Conservation (phyloP, 2,113 vertebrate genomes). For the Chiloscyllium plagiosum region DNA sequence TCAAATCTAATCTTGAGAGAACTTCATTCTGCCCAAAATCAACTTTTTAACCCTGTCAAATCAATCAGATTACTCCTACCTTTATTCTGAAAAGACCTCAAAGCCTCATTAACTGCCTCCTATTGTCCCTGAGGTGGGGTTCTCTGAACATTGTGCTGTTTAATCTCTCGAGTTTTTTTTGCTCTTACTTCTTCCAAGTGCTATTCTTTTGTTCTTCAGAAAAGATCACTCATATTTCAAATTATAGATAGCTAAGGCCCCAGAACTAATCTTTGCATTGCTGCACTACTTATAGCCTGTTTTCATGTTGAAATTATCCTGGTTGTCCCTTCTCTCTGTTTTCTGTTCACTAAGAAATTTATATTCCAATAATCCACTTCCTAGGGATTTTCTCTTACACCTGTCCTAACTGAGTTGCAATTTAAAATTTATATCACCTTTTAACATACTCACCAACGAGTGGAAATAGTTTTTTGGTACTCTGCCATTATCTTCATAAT, state of each 20-base stretch:
- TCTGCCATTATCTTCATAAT: not conserved
- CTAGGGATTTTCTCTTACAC: not conserved
- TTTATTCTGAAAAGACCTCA: not conserved
- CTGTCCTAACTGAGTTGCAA: not conserved
- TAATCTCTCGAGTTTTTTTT: not conserved
- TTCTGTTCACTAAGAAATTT: not conserved
- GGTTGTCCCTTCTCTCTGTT: not conserved
- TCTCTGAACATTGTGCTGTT: not conserved
- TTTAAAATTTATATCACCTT: not conserved
- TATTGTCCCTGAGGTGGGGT: not conserved
- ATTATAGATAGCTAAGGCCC: not conserved
- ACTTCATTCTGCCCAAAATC: not conserved
- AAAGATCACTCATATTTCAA: not conserved
- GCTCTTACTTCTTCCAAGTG: not conserved
- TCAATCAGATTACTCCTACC: not conserved
- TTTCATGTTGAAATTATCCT: too few relatives aligned
- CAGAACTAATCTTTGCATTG: too few relatives aligned
- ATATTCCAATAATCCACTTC: not conserved
- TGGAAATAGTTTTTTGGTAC: not conserved
- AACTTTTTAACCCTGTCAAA: not conserved
- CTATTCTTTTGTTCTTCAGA: not conserved
- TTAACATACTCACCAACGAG: not conserved
- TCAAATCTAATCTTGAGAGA: not conserved
- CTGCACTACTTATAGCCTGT: too few relatives aligned
- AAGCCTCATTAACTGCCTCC: not conserved